phyloP scores from a whole-genome alignment of 2,113 vertebrate species.

The Gracilinanus agilis region DNA sequence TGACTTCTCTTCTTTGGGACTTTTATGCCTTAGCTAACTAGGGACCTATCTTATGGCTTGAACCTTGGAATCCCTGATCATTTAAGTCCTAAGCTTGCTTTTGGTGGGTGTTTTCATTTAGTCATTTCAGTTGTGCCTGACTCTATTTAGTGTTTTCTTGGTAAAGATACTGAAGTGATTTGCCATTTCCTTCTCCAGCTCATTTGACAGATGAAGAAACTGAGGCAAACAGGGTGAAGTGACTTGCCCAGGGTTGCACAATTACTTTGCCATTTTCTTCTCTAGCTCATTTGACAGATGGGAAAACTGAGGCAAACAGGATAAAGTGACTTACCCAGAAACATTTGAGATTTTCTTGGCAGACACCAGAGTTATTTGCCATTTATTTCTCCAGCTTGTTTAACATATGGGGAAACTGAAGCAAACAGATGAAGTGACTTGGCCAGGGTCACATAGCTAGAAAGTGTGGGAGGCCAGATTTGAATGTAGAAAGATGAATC shows the following conservation, averaged over 20 bases:
- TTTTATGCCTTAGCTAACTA: neutral
- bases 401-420: neutral
- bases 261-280: neutral
- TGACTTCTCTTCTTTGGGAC: neutral
- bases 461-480: neutral
- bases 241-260: neutral
- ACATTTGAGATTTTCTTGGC: too few species aligned
- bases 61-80: neutral
- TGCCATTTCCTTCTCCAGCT: neutral
- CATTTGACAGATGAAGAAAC: neutral
- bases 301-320: neutral
- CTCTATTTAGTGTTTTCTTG: neutral
- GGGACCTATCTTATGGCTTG: neutral
- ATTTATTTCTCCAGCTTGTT: neutral
- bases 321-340: neutral
- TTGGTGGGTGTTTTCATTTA: neutral
- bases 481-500: neutral
- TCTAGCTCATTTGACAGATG: neutral
- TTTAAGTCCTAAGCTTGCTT: neutral
- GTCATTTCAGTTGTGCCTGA: too few species aligned
- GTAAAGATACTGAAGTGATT: neutral
- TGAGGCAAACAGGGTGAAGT: neutral
- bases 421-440: neutral
- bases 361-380: too few species aligned
- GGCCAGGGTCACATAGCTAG: neutral